Base-by-base conservation (phyloP, 2,797 vertebrate genomes). In the Arremon brunneinucha region DNA sequence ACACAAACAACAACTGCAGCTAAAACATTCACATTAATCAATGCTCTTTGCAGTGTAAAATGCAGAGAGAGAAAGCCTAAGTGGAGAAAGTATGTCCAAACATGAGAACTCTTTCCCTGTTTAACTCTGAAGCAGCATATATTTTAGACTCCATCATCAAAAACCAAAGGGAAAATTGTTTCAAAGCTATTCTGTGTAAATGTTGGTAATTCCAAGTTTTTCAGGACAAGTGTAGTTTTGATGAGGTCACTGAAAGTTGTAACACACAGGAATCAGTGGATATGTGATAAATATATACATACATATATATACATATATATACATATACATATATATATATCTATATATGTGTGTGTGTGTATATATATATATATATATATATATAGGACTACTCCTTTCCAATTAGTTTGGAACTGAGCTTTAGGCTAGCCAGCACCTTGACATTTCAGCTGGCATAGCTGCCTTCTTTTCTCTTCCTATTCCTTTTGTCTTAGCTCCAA, bases 21-120 rank as follows among this genome's bases (percentile, higher is more conserved):
- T 97, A 97, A 98, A 98, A 97, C 97, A 97, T 97, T 96, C 97
- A 95, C 96, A 94, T 97, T 98, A 97, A 97, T 97, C 97, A 97
- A 92, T 95, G 94, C 90, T 97, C 94, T 93, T 93, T 8, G 59
- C 62, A 52, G 92, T 81, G 85, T 75, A 97, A 96, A 97, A 96
- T 87, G 80, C 87, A 76, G 81, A 87, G 90, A 94, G 83, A 89
- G 86, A 96, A 94, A 86, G 75, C 62, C 67, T 49, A 69, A 90
- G 84, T 62, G 44, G 28, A 87, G 67, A 80, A 95, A 93, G 88
- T 91, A 75, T 32, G 18, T 94, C 64, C 34, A 18, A 84, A 82
- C 92, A 83, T 24, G 63, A 94, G 93, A 95, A 85, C 69, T 86
- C 72, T 90, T 96, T 94, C 72, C 15, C 21, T 22, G 8, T 67